Percentiles rank a stretch among this genome's conserved stretches.
phyloP scores from a whole-genome alignment of 2,888 invertebrate genomes.

The Philopedon plagiatum region DNA sequence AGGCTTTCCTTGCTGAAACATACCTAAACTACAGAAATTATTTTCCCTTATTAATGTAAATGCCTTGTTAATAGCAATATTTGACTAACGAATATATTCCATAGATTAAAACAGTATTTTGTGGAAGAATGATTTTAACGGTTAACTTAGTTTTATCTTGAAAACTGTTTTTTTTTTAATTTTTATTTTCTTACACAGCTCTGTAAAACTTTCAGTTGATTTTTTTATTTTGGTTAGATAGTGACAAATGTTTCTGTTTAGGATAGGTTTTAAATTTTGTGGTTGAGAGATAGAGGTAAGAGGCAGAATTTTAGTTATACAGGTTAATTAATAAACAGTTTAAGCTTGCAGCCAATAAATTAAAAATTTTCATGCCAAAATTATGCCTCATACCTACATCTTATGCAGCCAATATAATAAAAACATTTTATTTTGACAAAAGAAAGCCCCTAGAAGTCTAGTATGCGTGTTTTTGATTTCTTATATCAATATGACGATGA shows the following conservation, averaged over 20 bases:
- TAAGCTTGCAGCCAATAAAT: neutral
- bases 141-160: slow-evolving; percentile 51
- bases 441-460: slow-evolving; percentile 52
- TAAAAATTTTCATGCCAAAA: neutral
- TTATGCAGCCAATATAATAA: slow-evolving; percentile 20
- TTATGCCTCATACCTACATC: neutral
- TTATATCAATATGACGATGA: slow-evolving; percentile 19
- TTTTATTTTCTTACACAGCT: slow-evolving; percentile 31
- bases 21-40: slow-evolving; percentile 44
- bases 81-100: slow-evolving; percentile 43
- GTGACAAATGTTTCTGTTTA: slow-evolving; percentile 48
- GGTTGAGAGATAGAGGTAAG: slow-evolving; percentile 13
- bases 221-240: slow-evolving; percentile 48
- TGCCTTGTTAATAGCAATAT: slow-evolving; percentile 50
- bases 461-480: slow-evolving; percentile 36
- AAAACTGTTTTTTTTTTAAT: slow-evolving; percentile 29
- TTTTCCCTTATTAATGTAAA: slow-evolving; percentile 43
- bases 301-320: neutral
- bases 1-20: slow-evolving; percentile 48
- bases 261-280: slow-evolving; percentile 42
- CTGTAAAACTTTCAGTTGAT: slow-evolving; percentile 37
- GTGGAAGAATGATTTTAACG: slow-evolving; percentile 52
- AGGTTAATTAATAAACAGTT: no score
- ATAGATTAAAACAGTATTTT: slow-evolving; percentile 46
- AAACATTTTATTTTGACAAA: slow-evolving; percentile 42